Percentiles rank a stretch among this genome's conserved stretches.
Evolutionary conservation across 2,888 invertebrate genomes (phyloP).

Genomic region (Neoscelio sp.): DNA sequence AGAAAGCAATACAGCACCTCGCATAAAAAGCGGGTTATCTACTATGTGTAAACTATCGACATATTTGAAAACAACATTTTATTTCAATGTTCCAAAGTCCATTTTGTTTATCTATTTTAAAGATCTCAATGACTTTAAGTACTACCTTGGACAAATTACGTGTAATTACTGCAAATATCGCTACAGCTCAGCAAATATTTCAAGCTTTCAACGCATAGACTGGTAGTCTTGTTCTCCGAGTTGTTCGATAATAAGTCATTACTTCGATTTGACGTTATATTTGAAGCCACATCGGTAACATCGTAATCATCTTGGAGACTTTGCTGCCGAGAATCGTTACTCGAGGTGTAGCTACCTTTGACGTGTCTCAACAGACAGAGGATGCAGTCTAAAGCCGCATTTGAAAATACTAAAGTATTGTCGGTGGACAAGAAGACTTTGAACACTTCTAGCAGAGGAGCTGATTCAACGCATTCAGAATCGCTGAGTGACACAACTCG

Average conservation of each 20-base stretch:
- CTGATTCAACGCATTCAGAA: conserved; percentile 87
- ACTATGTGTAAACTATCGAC: no score
- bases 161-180: no score
- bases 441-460: conserved; percentile 94
- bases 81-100: no score
- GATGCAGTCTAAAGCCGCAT: conserved; percentile 97
- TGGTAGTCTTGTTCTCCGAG: conserved; percentile 79
- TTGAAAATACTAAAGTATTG: conserved; percentile 96
- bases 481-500: conserved; percentile 90
- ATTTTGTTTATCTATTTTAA: no score
- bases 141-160: no score
- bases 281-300: conserved; percentile 75
- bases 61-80: no score
- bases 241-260: conserved; percentile 80
- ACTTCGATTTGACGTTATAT: conserved; percentile 68
- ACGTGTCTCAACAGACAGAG: conserved; percentile 93
- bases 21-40: no score
- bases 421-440: conserved; percentile 96
- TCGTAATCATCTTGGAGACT: conserved; percentile 72
- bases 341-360: conserved; percentile 83
- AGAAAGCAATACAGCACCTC: no score
- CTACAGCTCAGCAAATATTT: conserved; percentile 94
- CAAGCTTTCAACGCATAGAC: conserved; percentile 90
- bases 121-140: no score
- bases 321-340: conserved; percentile 47